These are phyloP conservation scores for Manis crassicaudata DNA, from an alignment of 2,797 vertebrate species.

Conservation along the genomic window DNA sequence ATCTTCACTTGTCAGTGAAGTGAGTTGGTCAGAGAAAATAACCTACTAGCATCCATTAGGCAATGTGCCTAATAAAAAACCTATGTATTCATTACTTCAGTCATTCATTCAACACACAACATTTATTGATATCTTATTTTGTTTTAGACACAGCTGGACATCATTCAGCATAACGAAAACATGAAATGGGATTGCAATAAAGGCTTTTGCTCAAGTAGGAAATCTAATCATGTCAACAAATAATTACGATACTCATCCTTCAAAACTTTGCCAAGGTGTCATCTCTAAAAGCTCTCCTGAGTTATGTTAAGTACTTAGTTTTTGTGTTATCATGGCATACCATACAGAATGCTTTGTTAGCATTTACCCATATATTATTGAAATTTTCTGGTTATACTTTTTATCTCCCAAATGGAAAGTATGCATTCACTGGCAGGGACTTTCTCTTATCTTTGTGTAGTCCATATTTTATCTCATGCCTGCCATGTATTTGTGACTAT, in stretches of 20 bases:
- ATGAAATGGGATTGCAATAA: not conserved
- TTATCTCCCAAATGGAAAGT: not conserved
- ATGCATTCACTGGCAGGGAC: not conserved
- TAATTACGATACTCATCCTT: not conserved
- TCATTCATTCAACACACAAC: not conserved
- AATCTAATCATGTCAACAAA: not conserved
- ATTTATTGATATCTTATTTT: not conserved
- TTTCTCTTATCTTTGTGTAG: not conserved
- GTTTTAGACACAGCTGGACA: not conserved
- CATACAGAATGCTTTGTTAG: not conserved
- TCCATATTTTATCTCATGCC: not conserved
- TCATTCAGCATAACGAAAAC: not conserved
- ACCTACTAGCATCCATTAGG: not conserved
- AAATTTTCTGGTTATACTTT: not conserved
- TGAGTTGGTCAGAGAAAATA: not conserved
- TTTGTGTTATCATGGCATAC: not conserved
- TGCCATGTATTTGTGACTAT: not conserved
- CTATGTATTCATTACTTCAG: not conserved
- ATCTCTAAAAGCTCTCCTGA: not conserved
- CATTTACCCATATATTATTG: not conserved
- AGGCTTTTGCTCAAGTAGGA: not conserved
- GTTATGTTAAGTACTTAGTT: not conserved
- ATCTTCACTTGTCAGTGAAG: not conserved
- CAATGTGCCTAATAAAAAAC: not conserved
- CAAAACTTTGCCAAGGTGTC: not conserved